A percentile compares a stretch with the other conserved stretches of the same genome.
Conservation (phyloP, 2,797 vertebrate species). For the Alfaro cultratus region DNA sequence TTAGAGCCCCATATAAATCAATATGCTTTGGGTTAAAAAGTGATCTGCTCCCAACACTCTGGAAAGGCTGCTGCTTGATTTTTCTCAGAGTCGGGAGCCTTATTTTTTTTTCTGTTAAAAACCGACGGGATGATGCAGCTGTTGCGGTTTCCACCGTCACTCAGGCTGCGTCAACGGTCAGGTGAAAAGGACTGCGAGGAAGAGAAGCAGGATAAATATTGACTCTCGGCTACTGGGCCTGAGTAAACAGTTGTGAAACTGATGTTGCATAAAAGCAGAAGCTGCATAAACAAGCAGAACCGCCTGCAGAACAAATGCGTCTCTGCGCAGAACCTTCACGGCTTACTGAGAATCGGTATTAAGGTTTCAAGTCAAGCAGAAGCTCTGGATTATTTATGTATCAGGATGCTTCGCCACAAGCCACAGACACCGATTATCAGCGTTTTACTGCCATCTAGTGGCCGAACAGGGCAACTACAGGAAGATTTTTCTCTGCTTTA, state of each 20-base stretch:
- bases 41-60: slow-evolving; percentile 73
- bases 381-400: slow-evolving; percentile 27
- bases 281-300: slow-evolving; percentile 16
- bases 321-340: not conserved
- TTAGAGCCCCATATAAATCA: slow-evolving; percentile 84
- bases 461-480: not conserved
- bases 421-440: not conserved
- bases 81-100: slow-evolving; percentile 46
- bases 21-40: slow-evolving; percentile 78
- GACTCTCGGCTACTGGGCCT: slow-evolving; percentile 10
- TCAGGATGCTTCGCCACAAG: slow-evolving; percentile 8
- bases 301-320: not conserved
- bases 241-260: slow-evolving; percentile 40
- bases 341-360: slow-evolving; percentile 3
- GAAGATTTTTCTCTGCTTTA: not conserved
- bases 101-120: slow-evolving; percentile 14
- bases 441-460: slow-evolving; percentile 59
- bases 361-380: slow-evolving; percentile 11
- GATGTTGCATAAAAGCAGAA: slow-evolving; percentile 32
- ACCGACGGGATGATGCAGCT: slow-evolving; percentile 41
- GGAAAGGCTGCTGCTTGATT: slow-evolving; percentile 67
- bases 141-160: slow-evolving; percentile 47
- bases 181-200: slow-evolving; percentile 45
- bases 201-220: slow-evolving; percentile 31
- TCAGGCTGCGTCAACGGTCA: slow-evolving; percentile 41